Evolutionary conservation across 2,888 invertebrate species (phyloP).

Genomic region (Dendrolimus pini): DNA sequence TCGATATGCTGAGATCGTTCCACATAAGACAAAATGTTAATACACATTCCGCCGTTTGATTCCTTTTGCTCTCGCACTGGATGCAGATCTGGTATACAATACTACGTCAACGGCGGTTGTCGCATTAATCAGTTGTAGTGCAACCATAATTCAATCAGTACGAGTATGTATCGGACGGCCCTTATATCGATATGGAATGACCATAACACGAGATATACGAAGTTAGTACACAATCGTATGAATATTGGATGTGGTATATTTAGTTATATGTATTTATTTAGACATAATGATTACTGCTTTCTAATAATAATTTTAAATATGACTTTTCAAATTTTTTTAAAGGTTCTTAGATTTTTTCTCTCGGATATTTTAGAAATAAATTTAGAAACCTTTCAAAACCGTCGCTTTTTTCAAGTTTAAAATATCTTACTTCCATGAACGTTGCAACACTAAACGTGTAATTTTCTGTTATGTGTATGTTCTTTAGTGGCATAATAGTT

Average conservation of each 20-base stretch:
- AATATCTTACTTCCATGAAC: no score
- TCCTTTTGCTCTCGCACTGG: slow-evolving; percentile 10
- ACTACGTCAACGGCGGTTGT: slow-evolving; percentile 66
- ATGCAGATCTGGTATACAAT: slow-evolving; percentile 72
- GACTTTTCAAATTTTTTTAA: no score
- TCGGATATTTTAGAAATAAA: no score
- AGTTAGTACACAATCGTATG: slow-evolving; percentile 11
- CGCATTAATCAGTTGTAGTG: slow-evolving; percentile 74
- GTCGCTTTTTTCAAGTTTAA: not conserved
- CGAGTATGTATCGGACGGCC: slow-evolving; percentile 34
- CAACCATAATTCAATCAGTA: slow-evolving; percentile 72
- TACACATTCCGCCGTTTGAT: not conserved
- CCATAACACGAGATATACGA: slow-evolving; percentile 39
- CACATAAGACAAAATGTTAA: not conserved
- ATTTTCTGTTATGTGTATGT: no score
- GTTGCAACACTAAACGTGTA: no score
- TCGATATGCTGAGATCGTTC: not conserved
- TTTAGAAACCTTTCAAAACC: no score
- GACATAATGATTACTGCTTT: no score
- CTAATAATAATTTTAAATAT: no score
- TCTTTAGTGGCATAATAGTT: no score
- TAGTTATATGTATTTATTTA: no score
- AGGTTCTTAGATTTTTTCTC: no score
- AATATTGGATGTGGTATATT: slow-evolving; percentile 28
- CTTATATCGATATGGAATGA: slow-evolving; percentile 55